These are phyloP conservation scores for Cephus sareptanus DNA, from an alignment of 2,888 invertebrate species.

Conservation along the genomic window DNA sequence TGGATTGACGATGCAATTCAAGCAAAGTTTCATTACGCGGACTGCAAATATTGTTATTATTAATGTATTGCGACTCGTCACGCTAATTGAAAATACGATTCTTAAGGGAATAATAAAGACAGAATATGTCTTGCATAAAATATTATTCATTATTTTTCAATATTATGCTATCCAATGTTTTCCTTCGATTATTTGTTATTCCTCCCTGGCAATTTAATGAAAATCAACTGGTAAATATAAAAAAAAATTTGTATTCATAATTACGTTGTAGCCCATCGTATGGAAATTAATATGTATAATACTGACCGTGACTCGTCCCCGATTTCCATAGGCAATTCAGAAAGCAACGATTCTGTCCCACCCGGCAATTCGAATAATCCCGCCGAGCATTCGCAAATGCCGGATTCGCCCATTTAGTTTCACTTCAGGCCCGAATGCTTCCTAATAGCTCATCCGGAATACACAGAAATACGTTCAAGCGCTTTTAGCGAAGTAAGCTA, in stretches of 20 bases:
- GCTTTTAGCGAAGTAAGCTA: background rate
- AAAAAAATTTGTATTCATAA: too few species aligned
- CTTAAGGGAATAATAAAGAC: background rate
- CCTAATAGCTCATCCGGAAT: background rate
- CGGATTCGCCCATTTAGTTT: background rate
- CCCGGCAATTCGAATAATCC: background rate
- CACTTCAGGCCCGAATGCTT: background rate
- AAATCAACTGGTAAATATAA: too few species aligned
- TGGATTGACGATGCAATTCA: background rate
- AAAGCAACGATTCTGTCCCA: background rate
- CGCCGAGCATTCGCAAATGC: background rate
- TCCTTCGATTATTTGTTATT: background rate
- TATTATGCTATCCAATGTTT: too few species aligned
- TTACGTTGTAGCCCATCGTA: background rate
- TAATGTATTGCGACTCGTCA: background rate
- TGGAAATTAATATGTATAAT: background rate
- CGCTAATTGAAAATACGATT: background rate
- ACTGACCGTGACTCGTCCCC: background rate
- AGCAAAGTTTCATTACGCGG: background rate
- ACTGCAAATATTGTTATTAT: background rate
- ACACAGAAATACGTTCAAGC: background rate
- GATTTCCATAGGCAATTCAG: background rate
- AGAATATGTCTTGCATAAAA: too few species aligned
- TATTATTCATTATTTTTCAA: too few species aligned
- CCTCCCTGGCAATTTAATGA: too few species aligned